Percentiles rank a stretch among this genome's conserved stretches.
phyloP scores from a whole-genome alignment of 2,797 vertebrate genomes.

The Agapornis canus region DNA sequence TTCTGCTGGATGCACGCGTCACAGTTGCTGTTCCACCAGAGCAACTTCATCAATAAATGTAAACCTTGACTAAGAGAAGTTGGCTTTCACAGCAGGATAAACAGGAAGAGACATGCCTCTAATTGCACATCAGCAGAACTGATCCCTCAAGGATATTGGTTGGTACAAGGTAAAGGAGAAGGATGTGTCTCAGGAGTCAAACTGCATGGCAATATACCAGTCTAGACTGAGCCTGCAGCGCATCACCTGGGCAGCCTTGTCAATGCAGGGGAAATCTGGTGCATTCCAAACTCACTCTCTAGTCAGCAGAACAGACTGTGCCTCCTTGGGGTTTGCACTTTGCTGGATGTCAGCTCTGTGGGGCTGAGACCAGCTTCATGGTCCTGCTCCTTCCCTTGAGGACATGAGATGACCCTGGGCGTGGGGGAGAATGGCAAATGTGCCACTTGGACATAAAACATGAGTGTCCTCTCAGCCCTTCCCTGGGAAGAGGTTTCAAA shows the following conservation, averaged over 20 bases:
- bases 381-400: neutral
- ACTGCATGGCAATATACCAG: neutral
- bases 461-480: neutral
- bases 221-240: neutral
- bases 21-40: slow-evolving; percentile 44
- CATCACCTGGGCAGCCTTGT: neutral
- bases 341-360: neutral
- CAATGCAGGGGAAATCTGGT: neutral
- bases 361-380: neutral
- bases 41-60: slow-evolving; percentile 52
- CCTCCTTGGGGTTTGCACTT: neutral
- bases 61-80: slow-evolving; percentile 45
- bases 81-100: slow-evolving; percentile 49
- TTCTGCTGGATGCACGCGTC: slow-evolving; percentile 41
- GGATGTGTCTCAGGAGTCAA: neutral
- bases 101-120: slow-evolving; percentile 1
- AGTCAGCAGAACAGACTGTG: neutral
- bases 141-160: slow-evolving; percentile 40
- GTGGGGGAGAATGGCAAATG: neutral
- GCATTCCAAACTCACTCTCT: neutral
- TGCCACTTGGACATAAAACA: neutral
- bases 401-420: neutral
- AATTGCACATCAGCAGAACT: slow-evolving; percentile 49
- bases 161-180: neutral
- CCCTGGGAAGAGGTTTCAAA: neutral